A percentile compares a stretch with the other conserved stretches of the same genome.
These are phyloP conservation scores for Lithobates sylvaticus DNA, from an alignment of 2,797 vertebrate species.

Conservation along the genomic window DNA sequence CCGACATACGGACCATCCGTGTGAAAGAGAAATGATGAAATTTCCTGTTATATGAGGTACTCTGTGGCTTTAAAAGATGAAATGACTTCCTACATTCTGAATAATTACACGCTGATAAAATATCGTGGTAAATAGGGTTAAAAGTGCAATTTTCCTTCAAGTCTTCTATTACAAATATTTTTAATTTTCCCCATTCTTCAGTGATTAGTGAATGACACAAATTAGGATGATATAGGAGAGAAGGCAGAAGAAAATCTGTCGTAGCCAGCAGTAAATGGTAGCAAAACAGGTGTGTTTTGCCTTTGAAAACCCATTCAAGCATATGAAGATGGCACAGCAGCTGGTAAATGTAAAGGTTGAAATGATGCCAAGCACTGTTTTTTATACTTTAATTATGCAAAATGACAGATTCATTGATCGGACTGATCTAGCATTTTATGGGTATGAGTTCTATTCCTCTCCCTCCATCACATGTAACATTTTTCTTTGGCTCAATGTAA, in stretches of 20 bases:
- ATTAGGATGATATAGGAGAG: conserved; percentile 9
- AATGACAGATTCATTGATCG: conserved; percentile 74
- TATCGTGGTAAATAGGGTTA: no score
- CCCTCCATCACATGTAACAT: neutral
- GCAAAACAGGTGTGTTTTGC: conserved; percentile 82
- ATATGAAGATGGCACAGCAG: conserved; percentile 81
- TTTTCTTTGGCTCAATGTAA: neutral
- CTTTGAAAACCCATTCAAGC: conserved; percentile 74
- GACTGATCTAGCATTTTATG: neutral
- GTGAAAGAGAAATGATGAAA: no score
- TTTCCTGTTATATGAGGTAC: no score
- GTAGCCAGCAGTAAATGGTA: conserved; percentile 74
- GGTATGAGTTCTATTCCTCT: neutral
- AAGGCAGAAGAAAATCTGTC: conserved; percentile 45
- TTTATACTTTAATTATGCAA: conserved; percentile 76
- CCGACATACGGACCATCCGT: no score
- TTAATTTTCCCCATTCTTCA: conserved; percentile 64
- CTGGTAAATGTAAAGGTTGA: conserved; percentile 79
- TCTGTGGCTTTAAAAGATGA: no score
- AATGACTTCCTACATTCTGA: no score
- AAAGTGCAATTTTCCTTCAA: neutral
- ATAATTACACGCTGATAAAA: neutral
- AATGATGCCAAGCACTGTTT: conserved; percentile 75
- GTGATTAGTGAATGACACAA: conserved; percentile 37
- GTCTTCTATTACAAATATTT: conserved; percentile 62